phyloP scores from a whole-genome alignment of 2,113 vertebrate genomes.

The Silurus meridionalis region DNA sequence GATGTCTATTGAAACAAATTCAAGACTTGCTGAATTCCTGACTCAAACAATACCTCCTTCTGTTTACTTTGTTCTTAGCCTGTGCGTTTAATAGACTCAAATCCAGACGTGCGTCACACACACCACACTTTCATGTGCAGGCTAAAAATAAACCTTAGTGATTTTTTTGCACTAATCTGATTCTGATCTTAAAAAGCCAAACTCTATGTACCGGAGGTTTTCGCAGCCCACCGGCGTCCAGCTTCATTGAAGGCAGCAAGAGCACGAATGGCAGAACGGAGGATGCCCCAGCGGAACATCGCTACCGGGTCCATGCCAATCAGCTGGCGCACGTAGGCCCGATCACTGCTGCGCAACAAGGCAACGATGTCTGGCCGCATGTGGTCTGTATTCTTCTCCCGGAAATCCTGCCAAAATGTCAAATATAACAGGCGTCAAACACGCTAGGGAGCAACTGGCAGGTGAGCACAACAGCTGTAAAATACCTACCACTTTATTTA shows the following conservation, averaged over 20 bases:
- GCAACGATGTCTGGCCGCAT: conserved; percentile 97
- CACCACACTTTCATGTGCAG: neutral
- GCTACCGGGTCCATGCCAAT: conserved; percentile 96
- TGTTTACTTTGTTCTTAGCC: neutral
- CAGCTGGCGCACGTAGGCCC: conserved; percentile 88
- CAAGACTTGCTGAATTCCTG: conserved; percentile 6
- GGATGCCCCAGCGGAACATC: conserved; percentile 94
- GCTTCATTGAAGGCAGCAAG: conserved; percentile 88
- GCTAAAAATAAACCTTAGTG: conserved; percentile 37
- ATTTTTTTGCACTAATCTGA: conserved; percentile 25
- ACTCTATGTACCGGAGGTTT: conserved; percentile 74
- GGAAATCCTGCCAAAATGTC: conserved; percentile 82
- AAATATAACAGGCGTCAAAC: neutral
- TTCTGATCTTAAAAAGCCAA: neutral
- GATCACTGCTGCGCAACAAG: conserved; percentile 89
- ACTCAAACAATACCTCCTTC: conserved; percentile 31
- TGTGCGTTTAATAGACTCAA: conserved; percentile 9
- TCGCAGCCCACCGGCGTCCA: conserved; percentile 77
- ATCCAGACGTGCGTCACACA: conserved; percentile 31
- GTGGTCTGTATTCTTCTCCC: conserved; percentile 98
- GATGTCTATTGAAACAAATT: neutral
- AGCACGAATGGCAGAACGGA: conserved; percentile 82
- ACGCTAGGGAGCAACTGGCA: neutral
- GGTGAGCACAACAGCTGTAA: neutral
- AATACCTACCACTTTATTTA: neutral